Conservation (phyloP, 2,797 vertebrate species). For the Coendou prehensilis region DNA sequence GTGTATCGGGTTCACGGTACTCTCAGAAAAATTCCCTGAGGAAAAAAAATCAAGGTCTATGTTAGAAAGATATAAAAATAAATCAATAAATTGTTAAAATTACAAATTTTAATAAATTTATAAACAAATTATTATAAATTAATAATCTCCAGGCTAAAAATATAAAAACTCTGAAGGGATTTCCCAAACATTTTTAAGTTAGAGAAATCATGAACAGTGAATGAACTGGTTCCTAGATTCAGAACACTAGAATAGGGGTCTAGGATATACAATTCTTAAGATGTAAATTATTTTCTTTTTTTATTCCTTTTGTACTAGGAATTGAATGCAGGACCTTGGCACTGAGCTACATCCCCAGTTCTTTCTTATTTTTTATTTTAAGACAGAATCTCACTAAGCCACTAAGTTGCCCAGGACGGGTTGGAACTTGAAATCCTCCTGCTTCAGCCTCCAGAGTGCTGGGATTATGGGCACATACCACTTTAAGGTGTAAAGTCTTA, state of each 20-base stretch:
- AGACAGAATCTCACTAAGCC: neutral
- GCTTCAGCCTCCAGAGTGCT: neutral
- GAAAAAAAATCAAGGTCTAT: neutral
- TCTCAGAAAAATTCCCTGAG: constrained; percentile 22
- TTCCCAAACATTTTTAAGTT: neutral
- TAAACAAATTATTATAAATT: neutral
- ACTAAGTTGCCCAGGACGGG: neutral
- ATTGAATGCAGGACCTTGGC: neutral
- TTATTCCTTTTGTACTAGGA: neutral
- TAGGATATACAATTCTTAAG: neutral
- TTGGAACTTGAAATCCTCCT: neutral
- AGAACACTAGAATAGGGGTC: neutral
- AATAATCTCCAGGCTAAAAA: constrained; percentile 38
- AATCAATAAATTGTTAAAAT: neutral
- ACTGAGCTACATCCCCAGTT: neutral
- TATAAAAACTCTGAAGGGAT: constrained; percentile 9
- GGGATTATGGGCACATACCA: neutral
- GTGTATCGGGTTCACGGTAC: neutral
- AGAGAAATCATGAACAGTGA: neutral
- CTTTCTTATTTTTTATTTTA: neutral
- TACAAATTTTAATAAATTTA: neutral
- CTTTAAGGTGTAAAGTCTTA: neutral
- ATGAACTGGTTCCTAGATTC: constrained; percentile 35
- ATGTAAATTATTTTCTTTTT: neutral
- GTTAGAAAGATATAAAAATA: neutral